phyloP scores from a whole-genome alignment of 1,140 invertebrate genomes.

The Drosophila kurseongensis region DNA sequence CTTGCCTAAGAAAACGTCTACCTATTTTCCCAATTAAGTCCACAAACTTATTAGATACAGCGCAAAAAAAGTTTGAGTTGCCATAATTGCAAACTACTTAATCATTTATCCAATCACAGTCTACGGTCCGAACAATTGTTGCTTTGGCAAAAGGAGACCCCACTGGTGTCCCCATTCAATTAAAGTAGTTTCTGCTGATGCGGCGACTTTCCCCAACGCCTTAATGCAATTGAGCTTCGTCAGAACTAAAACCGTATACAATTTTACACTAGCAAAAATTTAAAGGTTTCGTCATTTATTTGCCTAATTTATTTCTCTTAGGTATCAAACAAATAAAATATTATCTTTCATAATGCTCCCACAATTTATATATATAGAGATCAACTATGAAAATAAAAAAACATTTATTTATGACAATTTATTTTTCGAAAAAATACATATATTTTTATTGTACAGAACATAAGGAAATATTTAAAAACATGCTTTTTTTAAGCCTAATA shows the following conservation, averaged over 20 bases:
- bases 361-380: too few species aligned
- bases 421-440: too few species aligned
- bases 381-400: too few species aligned
- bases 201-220: slow-evolving; percentile 30
- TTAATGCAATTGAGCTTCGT: slow-evolving; percentile 51
- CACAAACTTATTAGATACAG: slow-evolving; percentile 18
- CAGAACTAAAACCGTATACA: slow-evolving; percentile 9
- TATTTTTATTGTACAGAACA: too few species aligned
- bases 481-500: too few species aligned
- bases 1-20: background rate
- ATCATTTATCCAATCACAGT: slow-evolving; percentile 63
- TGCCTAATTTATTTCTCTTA: background rate
- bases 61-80: slow-evolving; percentile 2
- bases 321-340: too few species aligned
- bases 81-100: slow-evolving; percentile 52
- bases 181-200: slow-evolving; percentile 54
- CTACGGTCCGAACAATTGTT: slow-evolving; percentile 27
- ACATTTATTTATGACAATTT: too few species aligned
- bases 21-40: slow-evolving; percentile 2
- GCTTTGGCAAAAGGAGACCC: background rate
- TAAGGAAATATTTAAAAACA: too few species aligned
- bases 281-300: background rate
- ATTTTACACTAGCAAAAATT: slow-evolving; percentile 1
- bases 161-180: slow-evolving; percentile 50
- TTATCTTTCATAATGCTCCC: too few species aligned